Conservation (phyloP, 2,888 invertebrate genomes). For the Chydorus sphaericus region DNA sequence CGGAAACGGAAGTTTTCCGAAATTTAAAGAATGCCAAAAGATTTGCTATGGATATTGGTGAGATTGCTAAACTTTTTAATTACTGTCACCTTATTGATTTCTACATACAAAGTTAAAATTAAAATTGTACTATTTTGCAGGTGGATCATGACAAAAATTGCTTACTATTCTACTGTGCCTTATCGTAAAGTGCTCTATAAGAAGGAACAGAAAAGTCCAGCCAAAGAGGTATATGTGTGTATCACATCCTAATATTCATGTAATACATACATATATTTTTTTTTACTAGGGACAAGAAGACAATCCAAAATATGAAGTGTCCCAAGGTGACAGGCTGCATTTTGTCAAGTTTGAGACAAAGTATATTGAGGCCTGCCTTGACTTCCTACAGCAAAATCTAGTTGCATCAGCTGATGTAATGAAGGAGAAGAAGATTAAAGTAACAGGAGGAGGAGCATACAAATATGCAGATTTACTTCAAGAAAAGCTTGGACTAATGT, state of each 20-base stretch:
- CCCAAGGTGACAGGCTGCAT: conserved; percentile 42
- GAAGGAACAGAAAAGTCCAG: conserved; percentile 22
- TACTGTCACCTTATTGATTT: too few relatives aligned
- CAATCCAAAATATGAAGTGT: conserved; percentile 30
- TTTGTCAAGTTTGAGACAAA: conserved; percentile 55
- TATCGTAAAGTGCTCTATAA: conserved; percentile 28
- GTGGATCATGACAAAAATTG: conserved; percentile 54
- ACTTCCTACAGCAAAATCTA: conserved; percentile 45
- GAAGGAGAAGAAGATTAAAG: conserved; percentile 45
- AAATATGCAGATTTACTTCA: conserved; percentile 45
- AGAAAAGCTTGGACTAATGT: conserved; percentile 43
- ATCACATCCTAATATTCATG: background rate
- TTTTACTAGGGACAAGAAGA: background rate
- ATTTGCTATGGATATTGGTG: conserved; percentile 54
- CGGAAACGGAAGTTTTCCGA: conserved; percentile 40
- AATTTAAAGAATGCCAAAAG: conserved; percentile 47
- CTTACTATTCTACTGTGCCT: conserved; percentile 46
- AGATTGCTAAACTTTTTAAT: too few relatives aligned
- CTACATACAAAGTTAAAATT: background rate
- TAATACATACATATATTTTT: conserved; percentile 3
- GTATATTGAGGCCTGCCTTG: conserved; percentile 47
- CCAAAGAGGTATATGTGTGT: conserved; percentile 12
- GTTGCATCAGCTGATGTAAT: conserved; percentile 35
- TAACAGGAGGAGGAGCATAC: conserved; percentile 50
- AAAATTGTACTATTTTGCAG: background rate